Evolutionary conservation across 2,888 invertebrate species (phyloP).

Genomic region (Melieria omissa): DNA sequence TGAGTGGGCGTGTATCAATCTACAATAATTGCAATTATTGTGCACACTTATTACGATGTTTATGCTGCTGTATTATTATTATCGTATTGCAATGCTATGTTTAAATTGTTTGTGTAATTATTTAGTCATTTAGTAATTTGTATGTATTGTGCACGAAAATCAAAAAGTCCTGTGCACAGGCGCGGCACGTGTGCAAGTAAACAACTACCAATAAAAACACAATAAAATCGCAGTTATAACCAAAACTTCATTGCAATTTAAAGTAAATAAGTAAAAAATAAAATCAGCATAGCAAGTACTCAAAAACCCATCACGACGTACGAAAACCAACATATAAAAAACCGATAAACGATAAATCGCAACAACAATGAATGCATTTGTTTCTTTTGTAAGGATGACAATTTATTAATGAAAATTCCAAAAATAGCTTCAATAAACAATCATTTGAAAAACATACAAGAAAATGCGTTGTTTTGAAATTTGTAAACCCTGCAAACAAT

Average conservation of each 20-base stretch:
- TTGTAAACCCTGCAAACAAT: not conserved
- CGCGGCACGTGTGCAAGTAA: too few species aligned
- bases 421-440: constrained; percentile 41
- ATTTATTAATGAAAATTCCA: constrained; percentile 32
- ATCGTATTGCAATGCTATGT: too few species aligned
- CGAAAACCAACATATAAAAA: constrained; percentile 10
- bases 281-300: not conserved
- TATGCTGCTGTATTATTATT: too few species aligned
- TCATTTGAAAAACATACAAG: constrained; percentile 13
- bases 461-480: not conserved
- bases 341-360: constrained; percentile 17
- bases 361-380: constrained; percentile 37
- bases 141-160: too few species aligned
- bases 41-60: too few species aligned
- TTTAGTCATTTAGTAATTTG: too few species aligned
- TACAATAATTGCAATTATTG: too few species aligned
- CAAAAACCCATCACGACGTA: constrained; percentile 25
- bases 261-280: not conserved
- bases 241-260: not conserved
- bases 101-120: too few species aligned
- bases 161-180: too few species aligned
- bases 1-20: too few species aligned
- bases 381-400: constrained; percentile 28
- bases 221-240: not conserved
- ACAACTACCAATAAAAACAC: too few species aligned